Evolutionary conservation across 2,113 vertebrate species (phyloP).

Genomic region (Ptychochromis oligacanthus): DNA sequence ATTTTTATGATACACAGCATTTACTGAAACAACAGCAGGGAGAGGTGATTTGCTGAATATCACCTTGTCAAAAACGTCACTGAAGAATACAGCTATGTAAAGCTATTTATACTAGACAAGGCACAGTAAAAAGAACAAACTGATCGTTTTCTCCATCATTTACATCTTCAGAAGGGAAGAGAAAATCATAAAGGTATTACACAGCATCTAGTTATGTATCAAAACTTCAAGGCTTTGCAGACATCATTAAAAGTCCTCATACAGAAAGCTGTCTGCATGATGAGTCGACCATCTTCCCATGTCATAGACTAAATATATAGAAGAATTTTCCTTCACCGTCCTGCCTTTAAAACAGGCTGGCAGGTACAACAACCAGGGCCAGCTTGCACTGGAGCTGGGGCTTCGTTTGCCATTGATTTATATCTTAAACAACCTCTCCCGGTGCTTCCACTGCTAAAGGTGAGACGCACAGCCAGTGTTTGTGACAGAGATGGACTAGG

Average conservation of each 20-base stretch:
- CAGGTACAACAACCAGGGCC: constrained; percentile 63
- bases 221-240: constrained; percentile 22
- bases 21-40: constrained; percentile 29
- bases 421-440: constrained; percentile 70
- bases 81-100: constrained; percentile 2
- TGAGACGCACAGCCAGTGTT: constrained; percentile 63
- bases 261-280: constrained; percentile 41
- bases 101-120: constrained; percentile 36
- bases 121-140: not conserved
- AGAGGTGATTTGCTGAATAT: constrained; percentile 24
- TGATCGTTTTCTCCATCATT: constrained; percentile 7
- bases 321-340: constrained; percentile 43
- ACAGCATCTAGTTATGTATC: constrained; percentile 20
- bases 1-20: constrained; percentile 27
- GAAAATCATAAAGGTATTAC: not conserved
- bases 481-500: constrained; percentile 76
- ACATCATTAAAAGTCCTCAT: constrained; percentile 19
- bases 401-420: constrained; percentile 73
- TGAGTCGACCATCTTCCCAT: constrained; percentile 23
- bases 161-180: not conserved
- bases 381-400: constrained; percentile 20
- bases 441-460: constrained; percentile 68
- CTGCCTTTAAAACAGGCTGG: constrained; percentile 56
- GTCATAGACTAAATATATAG: constrained; percentile 53
- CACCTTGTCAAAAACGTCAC: constrained; percentile 52